phyloP scores from a whole-genome alignment of 1,140 invertebrate genomes.

The Leptinotarsa texana region DNA sequence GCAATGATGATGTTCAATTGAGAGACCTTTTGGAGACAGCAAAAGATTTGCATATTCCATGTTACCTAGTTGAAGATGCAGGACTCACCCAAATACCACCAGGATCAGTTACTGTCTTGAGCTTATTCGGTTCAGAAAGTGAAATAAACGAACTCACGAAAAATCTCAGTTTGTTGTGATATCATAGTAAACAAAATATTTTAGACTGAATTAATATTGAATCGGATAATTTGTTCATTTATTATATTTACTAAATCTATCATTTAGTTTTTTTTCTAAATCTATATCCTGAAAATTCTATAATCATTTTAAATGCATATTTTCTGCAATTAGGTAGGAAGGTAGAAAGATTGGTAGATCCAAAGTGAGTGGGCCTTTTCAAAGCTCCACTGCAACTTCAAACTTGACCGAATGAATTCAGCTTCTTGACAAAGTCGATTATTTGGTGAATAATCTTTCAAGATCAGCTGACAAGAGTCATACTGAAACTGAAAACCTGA shows the following conservation, averaged over 20 bases:
- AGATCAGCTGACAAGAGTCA: too few species aligned
- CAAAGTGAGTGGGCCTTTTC: too few species aligned
- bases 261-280: too few species aligned
- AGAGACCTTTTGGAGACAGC: slow-evolving; percentile 60
- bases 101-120: slow-evolving; percentile 59
- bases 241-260: neutral
- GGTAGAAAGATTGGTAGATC: too few species aligned
- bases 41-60: slow-evolving; percentile 57
- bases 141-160: slow-evolving; percentile 58
- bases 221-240: slow-evolving; percentile 1
- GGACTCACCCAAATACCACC: slow-evolving; percentile 65
- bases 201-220: slow-evolving; percentile 39
- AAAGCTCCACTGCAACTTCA: too few species aligned
- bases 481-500: too few species aligned
- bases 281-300: too few species aligned
- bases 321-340: too few species aligned
- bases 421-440: too few species aligned
- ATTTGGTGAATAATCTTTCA: too few species aligned
- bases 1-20: slow-evolving; percentile 62
- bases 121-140: slow-evolving; percentile 58
- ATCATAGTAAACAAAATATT: neutral
- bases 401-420: too few species aligned
- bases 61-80: slow-evolving; percentile 66
- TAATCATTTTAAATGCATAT: too few species aligned
- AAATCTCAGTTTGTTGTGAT: slow-evolving; percentile 54